Evolutionary conservation across 2,113 vertebrate genomes (phyloP), one percentile per base, ranked within the genome.

Genomic region (Callopanchax toddi): DNA sequence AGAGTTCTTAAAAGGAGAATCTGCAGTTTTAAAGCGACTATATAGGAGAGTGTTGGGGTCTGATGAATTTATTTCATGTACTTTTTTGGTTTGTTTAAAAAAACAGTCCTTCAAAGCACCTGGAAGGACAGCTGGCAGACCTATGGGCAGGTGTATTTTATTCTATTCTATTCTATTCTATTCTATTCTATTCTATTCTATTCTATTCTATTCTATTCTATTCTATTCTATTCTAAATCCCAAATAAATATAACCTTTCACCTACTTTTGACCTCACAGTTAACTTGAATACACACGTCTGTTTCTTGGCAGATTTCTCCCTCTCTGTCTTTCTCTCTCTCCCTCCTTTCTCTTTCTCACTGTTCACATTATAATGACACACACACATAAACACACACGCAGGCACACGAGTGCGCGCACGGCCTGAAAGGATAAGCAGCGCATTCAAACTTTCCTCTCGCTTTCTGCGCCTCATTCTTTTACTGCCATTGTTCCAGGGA

Each of bases 401-500:
- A 40, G n/a, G 53, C 45, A 25, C 3, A 43, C 58, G 12, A 18
- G 59, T 50, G 40, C 70, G 57, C 57, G 63, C 78, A 72, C 1
- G 37, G 64, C 69, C 82, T 85, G 82, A 83, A 87, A 89, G 80
- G 81, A 83, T 87, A 86, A 87, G 81, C 78, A 89, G 82, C 74
- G 78, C 81, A 86, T 87, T 89, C 82, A 87, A 89, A 88, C 85
- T 90, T 89, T 82, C 64, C 70, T 71, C 80, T 81, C 26, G 49
- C 82, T 86, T 74, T 81, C 69, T 85, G 50, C 39, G 13, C 79
- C 64, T 76, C 67, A 66, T 75, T 77, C 73, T 81, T 88, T 88
- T 85, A 84, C 76, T 71, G 72, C 85, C 64, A 87, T 89, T 90
- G 87, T 90, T 90, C 77, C 72, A 68, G 82, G 60, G 84, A 82